These are phyloP conservation scores for Heliopora coerulea DNA, from an alignment of 92 coral and sea anemone genomes.

Conservation along the genomic window DNA sequence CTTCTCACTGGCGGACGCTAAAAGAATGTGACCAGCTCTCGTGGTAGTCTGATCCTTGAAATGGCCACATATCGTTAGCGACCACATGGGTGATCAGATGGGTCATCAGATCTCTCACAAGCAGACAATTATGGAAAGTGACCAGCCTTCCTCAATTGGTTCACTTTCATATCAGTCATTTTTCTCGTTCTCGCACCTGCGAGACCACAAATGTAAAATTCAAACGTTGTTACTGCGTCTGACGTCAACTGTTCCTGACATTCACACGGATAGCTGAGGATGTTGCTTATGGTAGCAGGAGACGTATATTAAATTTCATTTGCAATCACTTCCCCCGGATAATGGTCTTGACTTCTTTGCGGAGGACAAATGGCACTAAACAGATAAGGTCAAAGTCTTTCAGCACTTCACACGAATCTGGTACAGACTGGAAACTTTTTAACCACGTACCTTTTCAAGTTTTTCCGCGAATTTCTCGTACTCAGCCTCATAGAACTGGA, in stretches of 20 bases:
- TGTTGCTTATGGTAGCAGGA: neutral
- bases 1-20: too few species aligned
- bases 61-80: too few species aligned
- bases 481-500: constrained; percentile 79
- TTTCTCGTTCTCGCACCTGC: neutral
- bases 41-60: too few species aligned
- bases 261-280: neutral
- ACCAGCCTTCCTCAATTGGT: too few species aligned
- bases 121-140: too few species aligned
- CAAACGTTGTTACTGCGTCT: neutral
- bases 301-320: neutral
- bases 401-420: neutral
- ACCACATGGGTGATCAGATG: too few species aligned
- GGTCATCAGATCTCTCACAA: too few species aligned
- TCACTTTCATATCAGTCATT: too few species aligned
- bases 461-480: constrained; percentile 85
- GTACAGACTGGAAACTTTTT: neutral
- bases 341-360: constrained; percentile 67
- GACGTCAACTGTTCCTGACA: neutral
- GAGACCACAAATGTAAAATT: neutral
- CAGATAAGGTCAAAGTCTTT: neutral
- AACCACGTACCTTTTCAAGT: constrained; percentile 80
- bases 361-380: constrained; percentile 80
- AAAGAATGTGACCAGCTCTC: too few species aligned
- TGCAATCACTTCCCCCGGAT: constrained; percentile 22